Evolutionary conservation across 1,140 invertebrate genomes (phyloP).

Genomic region (Cotesia typhae): DNA sequence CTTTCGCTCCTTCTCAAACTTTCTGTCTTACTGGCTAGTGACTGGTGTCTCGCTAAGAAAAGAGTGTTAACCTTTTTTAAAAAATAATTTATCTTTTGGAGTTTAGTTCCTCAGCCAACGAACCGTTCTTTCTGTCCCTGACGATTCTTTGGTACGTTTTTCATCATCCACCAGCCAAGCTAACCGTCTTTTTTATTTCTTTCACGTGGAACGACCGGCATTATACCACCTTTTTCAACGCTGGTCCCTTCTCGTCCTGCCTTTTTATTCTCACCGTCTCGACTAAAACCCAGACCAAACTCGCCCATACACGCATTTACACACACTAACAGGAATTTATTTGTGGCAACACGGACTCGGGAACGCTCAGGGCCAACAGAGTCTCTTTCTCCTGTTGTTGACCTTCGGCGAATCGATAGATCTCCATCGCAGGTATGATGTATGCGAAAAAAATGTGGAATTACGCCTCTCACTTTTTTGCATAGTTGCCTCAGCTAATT

Average conservation of each 20-base stretch:
- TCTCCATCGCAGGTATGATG: constrained; percentile 21
- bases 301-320: neutral
- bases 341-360: neutral
- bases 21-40: no score
- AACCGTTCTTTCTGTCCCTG: constrained; percentile 34
- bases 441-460: constrained; percentile 14
- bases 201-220: neutral
- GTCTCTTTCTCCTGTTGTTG: constrained; percentile 18
- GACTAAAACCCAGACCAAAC: constrained; percentile 2
- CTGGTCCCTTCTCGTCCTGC: neutral
- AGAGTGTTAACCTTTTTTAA: no score
- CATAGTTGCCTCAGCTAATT: neutral
- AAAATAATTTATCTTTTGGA: no score
- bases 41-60: no score
- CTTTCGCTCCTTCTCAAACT: constrained; percentile 8
- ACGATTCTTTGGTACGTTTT: constrained; percentile 36
- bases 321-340: neutral
- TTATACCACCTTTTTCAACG: constrained; percentile 20
- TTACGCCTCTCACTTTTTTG: constrained; percentile 21
- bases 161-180: constrained; percentile 19
- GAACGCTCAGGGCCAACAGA: no score
- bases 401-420: constrained; percentile 33
- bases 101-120: constrained; percentile 10
- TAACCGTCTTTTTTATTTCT: constrained; percentile 1
- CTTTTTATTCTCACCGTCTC: neutral